Percentiles rank a stretch among this genome's conserved stretches.
phyloP scores from a whole-genome alignment of 1,140 invertebrate species.

The Pseudoatta argentina region DNA sequence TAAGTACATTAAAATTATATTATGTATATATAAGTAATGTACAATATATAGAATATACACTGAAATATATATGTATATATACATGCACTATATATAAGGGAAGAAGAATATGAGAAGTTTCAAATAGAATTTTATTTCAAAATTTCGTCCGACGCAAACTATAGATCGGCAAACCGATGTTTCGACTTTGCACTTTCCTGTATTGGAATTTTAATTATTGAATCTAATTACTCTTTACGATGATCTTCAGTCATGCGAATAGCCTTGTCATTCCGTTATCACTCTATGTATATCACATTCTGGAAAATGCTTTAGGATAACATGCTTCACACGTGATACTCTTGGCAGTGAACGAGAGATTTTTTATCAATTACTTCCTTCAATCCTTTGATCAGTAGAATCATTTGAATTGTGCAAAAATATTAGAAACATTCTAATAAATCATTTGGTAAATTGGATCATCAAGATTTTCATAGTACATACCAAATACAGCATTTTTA shows the following conservation, averaged over 20 bases:
- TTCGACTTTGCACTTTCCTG: not conserved
- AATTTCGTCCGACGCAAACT: not conserved
- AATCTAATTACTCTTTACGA: not conserved
- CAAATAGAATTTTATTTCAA: not conserved
- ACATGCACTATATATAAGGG: no score
- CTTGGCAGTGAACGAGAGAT: not conserved
- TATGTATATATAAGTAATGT: no score
- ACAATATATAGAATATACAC: not conserved
- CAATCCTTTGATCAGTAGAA: not conserved
- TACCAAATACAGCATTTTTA: not conserved
- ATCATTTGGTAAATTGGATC: not conserved
- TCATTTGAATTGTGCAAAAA: not conserved
- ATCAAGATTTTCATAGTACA: no score
- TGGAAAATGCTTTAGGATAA: not conserved
- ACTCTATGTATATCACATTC: not conserved
- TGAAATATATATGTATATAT: not conserved
- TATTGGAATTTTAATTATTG: not conserved
- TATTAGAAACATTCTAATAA: not conserved
- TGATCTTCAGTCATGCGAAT: not conserved
- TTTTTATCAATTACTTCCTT: not conserved
- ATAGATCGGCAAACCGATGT: not conserved
- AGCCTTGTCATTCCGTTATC: conserved; percentile 12
- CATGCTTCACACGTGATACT: not conserved
- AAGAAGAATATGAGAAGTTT: not conserved
- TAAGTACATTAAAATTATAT: not conserved